Percentiles rank a stretch among this genome's conserved stretches.
These are phyloP conservation scores for Campopleginae sp. DNA, from an alignment of 2,888 invertebrate genomes.

Conservation along the genomic window DNA sequence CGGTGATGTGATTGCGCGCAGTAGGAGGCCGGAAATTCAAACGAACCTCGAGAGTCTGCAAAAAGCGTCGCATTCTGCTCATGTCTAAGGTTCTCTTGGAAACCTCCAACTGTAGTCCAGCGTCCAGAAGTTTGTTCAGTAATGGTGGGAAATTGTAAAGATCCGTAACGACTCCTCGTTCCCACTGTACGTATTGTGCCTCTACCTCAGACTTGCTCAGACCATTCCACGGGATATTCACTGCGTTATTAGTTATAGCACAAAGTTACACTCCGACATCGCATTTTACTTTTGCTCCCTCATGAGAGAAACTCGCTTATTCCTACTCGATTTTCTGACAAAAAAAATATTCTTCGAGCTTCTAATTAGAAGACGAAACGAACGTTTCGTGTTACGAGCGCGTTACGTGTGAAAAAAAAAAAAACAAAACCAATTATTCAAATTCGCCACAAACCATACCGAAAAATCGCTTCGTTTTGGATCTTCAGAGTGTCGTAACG, in stretches of 20 bases:
- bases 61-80: conserved; percentile 76
- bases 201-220: conserved; percentile 73
- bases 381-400: too few relatives aligned
- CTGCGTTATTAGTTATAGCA: conserved; percentile 65
- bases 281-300: not conserved
- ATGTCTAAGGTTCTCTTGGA: conserved; percentile 77
- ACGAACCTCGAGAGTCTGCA: conserved; percentile 76
- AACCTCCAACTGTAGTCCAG: conserved; percentile 77
- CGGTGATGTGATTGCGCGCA: not conserved
- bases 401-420: not conserved
- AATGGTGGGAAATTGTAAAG: conserved; percentile 76
- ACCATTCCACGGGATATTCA: conserved; percentile 76
- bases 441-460: not conserved
- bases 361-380: not conserved
- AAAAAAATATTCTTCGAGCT: not conserved
- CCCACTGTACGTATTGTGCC: conserved; percentile 73
- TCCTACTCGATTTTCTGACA: not conserved
- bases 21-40: conserved; percentile 24
- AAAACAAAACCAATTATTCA: not conserved
- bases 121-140: conserved; percentile 75
- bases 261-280: conserved; percentile 14
- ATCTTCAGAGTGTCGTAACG: too few relatives aligned
- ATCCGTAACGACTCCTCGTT: conserved; percentile 72
- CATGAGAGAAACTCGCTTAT: not conserved
- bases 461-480: too few relatives aligned